Base-by-base conservation (phyloP, 2,888 invertebrate species). In the Rhingia rostrata region DNA sequence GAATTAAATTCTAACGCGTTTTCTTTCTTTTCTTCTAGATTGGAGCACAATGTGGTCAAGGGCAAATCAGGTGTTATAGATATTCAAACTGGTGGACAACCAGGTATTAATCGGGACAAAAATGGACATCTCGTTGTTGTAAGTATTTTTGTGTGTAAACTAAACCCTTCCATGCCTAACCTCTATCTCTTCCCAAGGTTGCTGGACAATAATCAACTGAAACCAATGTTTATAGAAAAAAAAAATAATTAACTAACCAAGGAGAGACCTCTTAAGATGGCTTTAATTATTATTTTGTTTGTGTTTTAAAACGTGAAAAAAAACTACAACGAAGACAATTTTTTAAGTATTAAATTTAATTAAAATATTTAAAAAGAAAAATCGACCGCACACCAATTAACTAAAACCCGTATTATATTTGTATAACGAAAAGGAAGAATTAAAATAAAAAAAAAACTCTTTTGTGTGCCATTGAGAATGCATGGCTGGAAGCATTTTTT, bases 121-220 rank as follows among this genome's bases (percentile, higher is more conserved):
- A 96, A 94, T 90, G 97, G 97, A 83, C 95, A 97, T 92, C 93
- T 98, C 86, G 93, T 96, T 89, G 96, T 97, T 91, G 97, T 97
- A 91, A 92, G 93, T 92, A 22, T 35, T 33, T 32, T 39, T 51
- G 6, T 33, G 22, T 22, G 22, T 22, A 22, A 1, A 22, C 22
- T 22, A 22, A 22, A 2, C 22, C 22, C 22, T 22, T 22, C 22
- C 22, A 2, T n/a, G 33, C 33, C 63, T 6, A 12, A 14, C 47
- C 33, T 64, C 32, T 45, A 49, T 79, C 22, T 47, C 66, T 14
- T 43, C 83, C 87, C n/a, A 86, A 90, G 90, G 90, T 90, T 90
- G 90, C 90, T 90, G 90, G 90, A 87, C 91, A 91, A 90, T 91
- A 90, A 90, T 86, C 85, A 88, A 84, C 35, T n/a, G 3, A 33